Percentiles rank a stretch among this genome's conserved stretches.
Conservation (phyloP, 2,113 vertebrate genomes). For the Oncorhynchus kisutch region DNA sequence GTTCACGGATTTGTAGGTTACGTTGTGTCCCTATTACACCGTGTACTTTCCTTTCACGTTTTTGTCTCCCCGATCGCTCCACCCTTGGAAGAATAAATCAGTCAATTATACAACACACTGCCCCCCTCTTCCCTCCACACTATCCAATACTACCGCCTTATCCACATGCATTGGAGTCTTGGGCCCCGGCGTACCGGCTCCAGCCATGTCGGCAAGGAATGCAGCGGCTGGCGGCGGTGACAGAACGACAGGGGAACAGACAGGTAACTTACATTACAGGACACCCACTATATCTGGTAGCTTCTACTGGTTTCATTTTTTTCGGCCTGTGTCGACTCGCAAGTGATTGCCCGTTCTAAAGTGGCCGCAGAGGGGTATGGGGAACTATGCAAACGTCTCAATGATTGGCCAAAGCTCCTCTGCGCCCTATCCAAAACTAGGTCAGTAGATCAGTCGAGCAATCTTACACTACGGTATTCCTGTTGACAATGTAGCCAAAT, state of each 20-base stretch:
- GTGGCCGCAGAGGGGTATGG: background rate
- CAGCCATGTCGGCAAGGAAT: conserved; percentile 77
- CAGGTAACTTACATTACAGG: conserved; percentile 54
- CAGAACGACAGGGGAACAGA: conserved; percentile 63
- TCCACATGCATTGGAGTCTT: conserved; percentile 72
- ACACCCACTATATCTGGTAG: background rate
- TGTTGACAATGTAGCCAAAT: background rate
- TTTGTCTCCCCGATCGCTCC: background rate
- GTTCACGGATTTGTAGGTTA: conserved; percentile 32
- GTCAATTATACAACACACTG: conserved; percentile 3
- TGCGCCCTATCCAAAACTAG: conserved; percentile 68
- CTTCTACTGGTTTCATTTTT: background rate
- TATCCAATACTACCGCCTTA: conserved; percentile 32
- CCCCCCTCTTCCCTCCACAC: conserved; percentile 1
- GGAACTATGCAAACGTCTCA: conserved; percentile 22
- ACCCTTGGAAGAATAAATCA: conserved; percentile 17
- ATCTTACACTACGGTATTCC: conserved; percentile 28
- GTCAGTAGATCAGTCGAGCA: conserved; percentile 83
- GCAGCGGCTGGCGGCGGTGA: conserved; percentile 71
- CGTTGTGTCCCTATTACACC: conserved; percentile 30
- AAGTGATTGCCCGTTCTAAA: too few relatives aligned
- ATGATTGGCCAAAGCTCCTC: conserved; percentile 54
- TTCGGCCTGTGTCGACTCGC: background rate
- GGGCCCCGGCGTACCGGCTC: conserved; percentile 69
- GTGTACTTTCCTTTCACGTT: conserved; percentile 30